These are phyloP conservation scores for Mus minutoides DNA, from an alignment of 2,797 vertebrate species.

Conservation along the genomic window DNA sequence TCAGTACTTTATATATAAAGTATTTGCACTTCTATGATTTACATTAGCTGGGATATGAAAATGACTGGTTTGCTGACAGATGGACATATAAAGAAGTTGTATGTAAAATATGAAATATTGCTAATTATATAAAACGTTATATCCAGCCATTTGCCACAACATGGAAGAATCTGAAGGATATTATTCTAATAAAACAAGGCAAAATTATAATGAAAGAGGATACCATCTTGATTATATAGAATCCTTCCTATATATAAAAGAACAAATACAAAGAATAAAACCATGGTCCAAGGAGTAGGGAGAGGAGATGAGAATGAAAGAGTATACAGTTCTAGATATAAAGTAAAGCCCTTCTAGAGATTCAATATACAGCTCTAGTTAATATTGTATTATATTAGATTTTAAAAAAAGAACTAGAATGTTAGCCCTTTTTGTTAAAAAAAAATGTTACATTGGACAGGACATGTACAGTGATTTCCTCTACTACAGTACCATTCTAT, in stretches of 20 bases:
- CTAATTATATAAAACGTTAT: not conserved
- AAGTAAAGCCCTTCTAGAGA: not conserved
- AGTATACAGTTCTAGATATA: no score
- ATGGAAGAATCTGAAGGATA: not conserved
- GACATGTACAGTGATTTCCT: not conserved
- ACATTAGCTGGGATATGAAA: not conserved
- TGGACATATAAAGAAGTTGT: not conserved
- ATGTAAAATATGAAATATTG: not conserved
- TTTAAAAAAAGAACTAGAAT: not conserved
- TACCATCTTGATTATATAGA: not conserved
- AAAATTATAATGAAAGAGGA: not conserved
- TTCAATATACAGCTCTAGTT: not conserved
- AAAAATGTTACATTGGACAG: not conserved
- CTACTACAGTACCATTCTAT: not conserved
- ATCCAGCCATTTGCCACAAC: not conserved
- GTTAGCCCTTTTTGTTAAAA: not conserved
- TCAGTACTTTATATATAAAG: not conserved
- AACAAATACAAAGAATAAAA: not conserved
- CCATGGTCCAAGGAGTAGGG: not conserved
- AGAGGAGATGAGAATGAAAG: no score
- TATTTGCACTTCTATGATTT: not conserved
- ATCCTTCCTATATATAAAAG: not conserved
- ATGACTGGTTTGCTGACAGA: not conserved
- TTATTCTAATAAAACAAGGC: not conserved
- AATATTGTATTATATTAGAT: not conserved